Base-by-base conservation (phyloP, 2,113 vertebrate genomes). In the Melanocharis versteri region DNA sequence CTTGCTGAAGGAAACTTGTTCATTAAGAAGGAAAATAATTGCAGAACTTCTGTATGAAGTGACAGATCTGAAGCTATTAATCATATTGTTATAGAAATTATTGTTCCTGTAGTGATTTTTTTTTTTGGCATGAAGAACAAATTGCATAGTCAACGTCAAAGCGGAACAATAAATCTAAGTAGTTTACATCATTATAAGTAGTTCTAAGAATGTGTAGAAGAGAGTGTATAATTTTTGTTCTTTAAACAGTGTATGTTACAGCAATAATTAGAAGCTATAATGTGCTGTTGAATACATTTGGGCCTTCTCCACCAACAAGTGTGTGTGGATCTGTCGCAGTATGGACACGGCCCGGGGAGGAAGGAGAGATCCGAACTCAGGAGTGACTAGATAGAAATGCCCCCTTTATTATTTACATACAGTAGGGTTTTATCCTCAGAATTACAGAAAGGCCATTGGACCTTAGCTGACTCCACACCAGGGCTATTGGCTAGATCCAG, bases 251-350 rank as follows among this genome's bases (percentile, higher is more conserved):
- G 48, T 91, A 50, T 79, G 45, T 50, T 90, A 65, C 64, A 84
- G 35, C 83, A 88, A n/a, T 64, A 96, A 96, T 97, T 94, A 96
- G 89, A 37, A 96, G 30, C 86, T 94, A 4, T 90, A 72, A n/a
- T 60, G 62, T 91, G 58, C 80, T 48, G 48, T 75, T 93, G 73
- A 84, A 64, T 87, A 27, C 45, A 28, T 84, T 94, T 93, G 73
- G n/a, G 9, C 54, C 57, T 56, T 56, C 93, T 95, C 95, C 61
- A 53, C 56, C 76, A 57, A 69, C 39, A 82, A 57, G n/a, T n/a
- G n/a, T n/a, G n/a, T n/a, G n/a, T n/a, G n/a, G n/a, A n/a, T n/a
- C n/a, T n/a, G n/a, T n/a, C n/a, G n/a, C n/a, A n/a, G n/a, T n/a
- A n/a, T n/a, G n/a, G n/a, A n/a, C n/a, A n/a, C n/a, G n/a, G n/a